Percentiles rank a stretch among this genome's conserved stretches.
Evolutionary conservation across 2,888 invertebrate genomes (phyloP).

Genomic region (Caprella mutica): DNA sequence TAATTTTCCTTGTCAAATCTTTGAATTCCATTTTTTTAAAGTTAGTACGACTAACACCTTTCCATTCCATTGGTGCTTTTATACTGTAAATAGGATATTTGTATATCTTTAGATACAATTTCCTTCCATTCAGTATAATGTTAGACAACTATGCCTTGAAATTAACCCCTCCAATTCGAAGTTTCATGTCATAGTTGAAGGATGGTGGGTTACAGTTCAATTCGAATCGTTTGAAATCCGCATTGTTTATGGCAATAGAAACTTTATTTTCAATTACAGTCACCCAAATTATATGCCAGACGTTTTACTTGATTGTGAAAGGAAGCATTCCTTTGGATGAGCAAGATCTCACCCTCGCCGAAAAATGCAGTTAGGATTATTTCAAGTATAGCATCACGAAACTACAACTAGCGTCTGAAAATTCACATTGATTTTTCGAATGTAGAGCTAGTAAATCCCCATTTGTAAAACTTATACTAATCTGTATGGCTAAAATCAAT

Average conservation of each 20-base stretch:
- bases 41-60: not conserved
- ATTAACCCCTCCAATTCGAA: not conserved
- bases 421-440: not conserved
- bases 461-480: not conserved
- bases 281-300: not conserved
- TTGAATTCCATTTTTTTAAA: not conserved
- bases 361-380: not conserved
- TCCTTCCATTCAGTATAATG: not conserved
- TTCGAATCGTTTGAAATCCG: not conserved
- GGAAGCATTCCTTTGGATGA: not conserved
- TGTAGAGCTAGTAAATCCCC: not conserved
- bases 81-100: not conserved
- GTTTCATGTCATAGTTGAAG: not conserved
- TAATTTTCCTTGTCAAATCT: not conserved
- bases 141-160: not conserved
- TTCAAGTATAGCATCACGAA: not conserved
- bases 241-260: not conserved
- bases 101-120: not conserved
- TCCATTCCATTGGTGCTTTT: not conserved
- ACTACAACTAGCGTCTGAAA: not conserved
- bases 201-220: not conserved
- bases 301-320: too few relatives aligned
- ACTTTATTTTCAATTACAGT: not conserved
- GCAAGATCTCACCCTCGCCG: not conserved
- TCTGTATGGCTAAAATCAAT: not conserved